Percentiles rank a stretch among this genome's conserved stretches.
Conservation (phyloP, 2,113 vertebrate species). For the Zapornia atra region DNA sequence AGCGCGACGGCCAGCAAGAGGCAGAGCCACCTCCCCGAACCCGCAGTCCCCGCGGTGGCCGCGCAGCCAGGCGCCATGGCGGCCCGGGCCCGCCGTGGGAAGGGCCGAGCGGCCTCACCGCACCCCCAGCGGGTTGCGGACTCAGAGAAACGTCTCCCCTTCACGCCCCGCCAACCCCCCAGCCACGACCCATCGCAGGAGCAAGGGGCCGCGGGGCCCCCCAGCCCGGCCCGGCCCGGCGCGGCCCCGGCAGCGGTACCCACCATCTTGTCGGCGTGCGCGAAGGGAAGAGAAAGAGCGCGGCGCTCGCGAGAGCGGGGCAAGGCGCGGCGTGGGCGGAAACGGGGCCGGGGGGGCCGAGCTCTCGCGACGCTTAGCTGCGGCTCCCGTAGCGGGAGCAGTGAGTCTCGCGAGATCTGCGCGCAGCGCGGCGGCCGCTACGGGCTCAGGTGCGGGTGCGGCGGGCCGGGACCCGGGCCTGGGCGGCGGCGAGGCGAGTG, state of each 20-base stretch:
- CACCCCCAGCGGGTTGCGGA: too few species aligned
- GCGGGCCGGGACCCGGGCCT: not conserved
- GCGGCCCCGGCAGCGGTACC: not conserved
- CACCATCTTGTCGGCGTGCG: conserved; percentile 30
- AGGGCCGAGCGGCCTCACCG: not conserved
- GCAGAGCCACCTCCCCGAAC: accelerated
- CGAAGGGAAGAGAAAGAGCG: not conserved
- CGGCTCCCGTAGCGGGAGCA: accelerated
- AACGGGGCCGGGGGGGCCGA: accelerated
- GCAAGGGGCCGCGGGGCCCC: accelerated
- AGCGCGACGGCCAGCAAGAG: not conserved
- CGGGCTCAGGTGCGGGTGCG: not conserved
- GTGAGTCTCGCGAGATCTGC: not conserved
- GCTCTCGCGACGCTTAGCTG: not conserved
- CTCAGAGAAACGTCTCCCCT: not conserved
- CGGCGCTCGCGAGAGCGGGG: not conserved
- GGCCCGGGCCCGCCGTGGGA: not conserved
- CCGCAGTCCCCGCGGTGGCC: not conserved
- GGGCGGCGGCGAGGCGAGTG: not conserved
- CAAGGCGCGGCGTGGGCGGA: accelerated
- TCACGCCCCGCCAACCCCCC: too few species aligned
- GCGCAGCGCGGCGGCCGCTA: not conserved
- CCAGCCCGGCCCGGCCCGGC: accelerated
- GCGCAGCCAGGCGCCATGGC: not conserved
- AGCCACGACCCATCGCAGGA: accelerated